Evolutionary conservation across 2,113 vertebrate species (phyloP), one percentile per base, ranked within the genome.

Genomic region (Microtus ochrogaster): DNA sequence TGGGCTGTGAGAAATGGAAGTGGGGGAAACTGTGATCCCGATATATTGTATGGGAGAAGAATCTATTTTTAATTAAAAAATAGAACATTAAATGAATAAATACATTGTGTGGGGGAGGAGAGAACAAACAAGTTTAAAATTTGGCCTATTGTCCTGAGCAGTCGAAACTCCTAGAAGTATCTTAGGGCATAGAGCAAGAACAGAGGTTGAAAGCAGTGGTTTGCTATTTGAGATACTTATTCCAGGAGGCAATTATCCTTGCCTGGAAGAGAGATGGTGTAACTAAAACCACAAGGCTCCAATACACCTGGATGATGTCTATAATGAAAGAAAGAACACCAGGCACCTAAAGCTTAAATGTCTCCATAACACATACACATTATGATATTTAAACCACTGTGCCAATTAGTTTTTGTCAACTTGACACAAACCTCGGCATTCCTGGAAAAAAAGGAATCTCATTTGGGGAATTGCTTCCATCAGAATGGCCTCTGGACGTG

Each of bases 201-300:
- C 30, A 12, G 47, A 1, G 14, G 2, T 58, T 83, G 5, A 22
- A 68, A 7, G 24, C 6, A 19, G 61, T 2, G 1, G 0, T 63
- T 89, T 39, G 7, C 47, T 68, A 16, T 58, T 3, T 58, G 22
- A 94, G 39, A 26, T 81, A n/a, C 22, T 76, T 65, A 19, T 52
- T 3, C 24, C 55, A 77, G 52, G 44, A 58, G 8, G 28, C 12
- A 21, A 58, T 72, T 39, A 11, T 55, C 12, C 28, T 22, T 44
- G 24, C 49, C 52, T 36, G 87, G 55, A 74, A 74, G 26, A 86
- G 28, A 95, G 9, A 89, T 33, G 26, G n/a, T 33, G 7, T 33
- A 72, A 70, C 47, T 41, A 22, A 36, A 91, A 66, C 61, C 16
- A 36, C 39, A 81, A 0, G 8, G 2, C 49, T 76, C 58, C 52